Percentiles rank a stretch among this genome's conserved stretches.
phyloP scores from a whole-genome alignment of 53 echinoderm and acorn worm genomes.

The Paelopatides confundens region DNA sequence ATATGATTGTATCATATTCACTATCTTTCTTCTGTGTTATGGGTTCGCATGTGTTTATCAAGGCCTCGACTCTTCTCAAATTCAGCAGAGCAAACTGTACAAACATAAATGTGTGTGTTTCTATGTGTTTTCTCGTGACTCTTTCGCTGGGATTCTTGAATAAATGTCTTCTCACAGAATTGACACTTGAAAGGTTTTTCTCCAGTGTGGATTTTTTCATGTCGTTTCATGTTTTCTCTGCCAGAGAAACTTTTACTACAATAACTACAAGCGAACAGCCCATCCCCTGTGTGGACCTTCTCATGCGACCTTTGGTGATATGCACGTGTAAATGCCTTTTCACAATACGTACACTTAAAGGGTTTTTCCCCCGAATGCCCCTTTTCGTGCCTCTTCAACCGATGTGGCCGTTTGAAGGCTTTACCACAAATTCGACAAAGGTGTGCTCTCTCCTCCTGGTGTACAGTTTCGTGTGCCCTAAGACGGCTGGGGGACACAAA shows the following conservation, averaged over 20 bases:
- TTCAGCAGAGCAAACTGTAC: slow-evolving; percentile 1
- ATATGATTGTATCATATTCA: no score
- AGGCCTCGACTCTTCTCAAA: neutral
- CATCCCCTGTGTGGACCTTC: slow-evolving; percentile 17
- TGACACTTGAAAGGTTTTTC: slow-evolving; percentile 4
- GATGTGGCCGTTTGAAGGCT: slow-evolving; percentile 28
- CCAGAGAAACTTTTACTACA: neutral
- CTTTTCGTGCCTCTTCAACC: slow-evolving; percentile 23
- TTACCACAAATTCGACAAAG: slow-evolving; percentile 14
- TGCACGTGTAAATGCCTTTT: slow-evolving; percentile 11
- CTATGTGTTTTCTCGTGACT: slow-evolving; percentile 33
- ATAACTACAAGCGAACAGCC: neutral
- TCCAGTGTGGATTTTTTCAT: slow-evolving; percentile 20
- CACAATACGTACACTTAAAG: slow-evolving; percentile 28
- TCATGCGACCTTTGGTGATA: slow-evolving; percentile 22
- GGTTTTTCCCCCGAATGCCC: slow-evolving; percentile 16
- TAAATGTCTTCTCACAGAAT: slow-evolving; percentile 15
- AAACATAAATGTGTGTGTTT: neutral
- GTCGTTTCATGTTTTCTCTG: neutral
- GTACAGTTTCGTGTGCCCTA: slow-evolving; percentile 14
- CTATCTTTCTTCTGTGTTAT: neutral
- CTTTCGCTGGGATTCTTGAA: slow-evolving; percentile 3
- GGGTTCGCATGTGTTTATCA: slow-evolving; percentile 22
- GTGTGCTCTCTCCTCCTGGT: slow-evolving; percentile 18
- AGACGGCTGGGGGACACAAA: slow-evolving; percentile 24